Conservation (phyloP, 2,888 invertebrate genomes). For the Troides aeacus region DNA sequence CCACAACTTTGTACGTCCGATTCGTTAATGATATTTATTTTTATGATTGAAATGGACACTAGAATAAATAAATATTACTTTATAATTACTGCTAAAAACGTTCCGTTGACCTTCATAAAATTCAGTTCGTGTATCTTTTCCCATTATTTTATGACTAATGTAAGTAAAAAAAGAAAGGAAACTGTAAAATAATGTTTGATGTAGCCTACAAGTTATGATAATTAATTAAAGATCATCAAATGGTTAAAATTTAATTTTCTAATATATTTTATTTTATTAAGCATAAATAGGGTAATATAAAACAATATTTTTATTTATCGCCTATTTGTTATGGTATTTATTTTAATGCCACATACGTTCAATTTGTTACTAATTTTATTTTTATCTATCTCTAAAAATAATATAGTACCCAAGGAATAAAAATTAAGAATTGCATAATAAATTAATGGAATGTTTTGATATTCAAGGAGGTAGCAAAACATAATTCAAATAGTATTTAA, state of each 20-base stretch:
- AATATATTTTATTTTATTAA: no score
- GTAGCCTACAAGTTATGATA: background rate
- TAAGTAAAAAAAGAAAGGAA: background rate
- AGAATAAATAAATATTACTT: conserved; percentile 8
- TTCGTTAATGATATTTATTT: conserved; percentile 16
- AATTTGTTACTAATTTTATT: no score
- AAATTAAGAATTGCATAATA: background rate
- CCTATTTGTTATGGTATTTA: no score
- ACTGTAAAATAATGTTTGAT: background rate
- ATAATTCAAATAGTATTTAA: conserved; percentile 25
- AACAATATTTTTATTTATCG: no score
- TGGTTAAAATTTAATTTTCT: background rate
- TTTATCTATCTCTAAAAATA: background rate
- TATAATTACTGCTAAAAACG: conserved; percentile 12
- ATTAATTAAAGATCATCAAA: background rate
- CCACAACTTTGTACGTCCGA: conserved; percentile 11
- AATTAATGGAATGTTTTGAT: background rate
- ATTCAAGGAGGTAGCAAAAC: background rate
- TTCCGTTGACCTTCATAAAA: conserved; percentile 22
- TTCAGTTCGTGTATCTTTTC: background rate
- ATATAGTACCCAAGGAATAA: background rate
- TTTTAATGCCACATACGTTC: no score
- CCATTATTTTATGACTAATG: background rate
- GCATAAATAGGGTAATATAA: no score
- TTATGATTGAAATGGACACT: conserved; percentile 6